These are phyloP conservation scores for Enchytraeus crypticus DNA, from an alignment of 2,888 invertebrate genomes.

Conservation along the genomic window DNA sequence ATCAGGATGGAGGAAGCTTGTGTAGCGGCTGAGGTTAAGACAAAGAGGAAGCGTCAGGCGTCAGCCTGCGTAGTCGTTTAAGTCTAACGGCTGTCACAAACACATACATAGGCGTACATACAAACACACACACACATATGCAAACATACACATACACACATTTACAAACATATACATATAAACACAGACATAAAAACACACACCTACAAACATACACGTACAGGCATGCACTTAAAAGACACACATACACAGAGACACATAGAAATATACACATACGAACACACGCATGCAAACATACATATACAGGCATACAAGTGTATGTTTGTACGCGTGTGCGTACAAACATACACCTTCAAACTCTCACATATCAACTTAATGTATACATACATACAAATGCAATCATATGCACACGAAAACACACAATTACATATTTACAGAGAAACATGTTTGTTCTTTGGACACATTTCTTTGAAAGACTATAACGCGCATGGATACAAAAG, in stretches of 20 bases:
- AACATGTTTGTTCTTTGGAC: no score
- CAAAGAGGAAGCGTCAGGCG: no score
- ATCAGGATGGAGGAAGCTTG: no score
- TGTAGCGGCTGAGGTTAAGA: no score
- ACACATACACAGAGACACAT: not conserved
- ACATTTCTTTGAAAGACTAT: no score
- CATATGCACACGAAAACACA: no score
- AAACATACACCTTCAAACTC: not conserved
- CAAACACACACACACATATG: not conserved
- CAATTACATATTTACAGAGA: no score
- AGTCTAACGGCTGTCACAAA: no score
- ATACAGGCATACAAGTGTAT: not conserved
- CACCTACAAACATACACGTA: not conserved
- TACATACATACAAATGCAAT: no score
- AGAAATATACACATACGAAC: not conserved
- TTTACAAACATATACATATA: not conserved
- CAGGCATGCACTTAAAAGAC: not conserved
- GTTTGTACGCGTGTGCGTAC: not conserved
- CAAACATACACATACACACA: not conserved
- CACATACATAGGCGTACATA: not conserved
- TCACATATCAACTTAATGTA: no score
- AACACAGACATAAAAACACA: not conserved
- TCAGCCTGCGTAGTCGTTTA: no score
- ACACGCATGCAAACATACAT: not conserved
- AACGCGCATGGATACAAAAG: no score